A percentile compares a stretch with the other conserved stretches of the same genome.
Evolutionary conservation across 2,888 invertebrate species (phyloP).

Genomic region (Emmelina monodactyla): DNA sequence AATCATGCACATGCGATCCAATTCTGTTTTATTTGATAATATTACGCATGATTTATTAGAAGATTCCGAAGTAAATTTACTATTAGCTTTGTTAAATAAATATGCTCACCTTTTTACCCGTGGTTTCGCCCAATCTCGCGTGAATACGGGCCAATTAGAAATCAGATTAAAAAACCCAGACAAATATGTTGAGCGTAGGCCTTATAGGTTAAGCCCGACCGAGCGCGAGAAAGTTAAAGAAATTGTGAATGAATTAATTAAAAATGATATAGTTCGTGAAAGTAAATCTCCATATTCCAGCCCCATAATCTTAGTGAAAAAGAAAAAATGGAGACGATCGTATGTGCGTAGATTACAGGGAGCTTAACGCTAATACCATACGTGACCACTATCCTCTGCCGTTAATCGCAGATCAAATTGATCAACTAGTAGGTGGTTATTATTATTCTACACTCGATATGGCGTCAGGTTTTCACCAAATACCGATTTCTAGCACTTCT

Average conservation of each 20-base stretch:
- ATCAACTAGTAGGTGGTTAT: background rate
- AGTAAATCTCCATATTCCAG: constrained; percentile 14
- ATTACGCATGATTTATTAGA: too few relatives aligned
- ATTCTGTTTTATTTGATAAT: constrained; percentile 7
- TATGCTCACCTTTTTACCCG: background rate
- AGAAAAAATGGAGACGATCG: constrained; percentile 13
- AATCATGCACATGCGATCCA: too few relatives aligned
- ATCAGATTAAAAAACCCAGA: constrained; percentile 9
- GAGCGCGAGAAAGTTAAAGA: constrained; percentile 9
- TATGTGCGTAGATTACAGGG: constrained; percentile 12
- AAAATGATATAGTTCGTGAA: constrained; percentile 10
- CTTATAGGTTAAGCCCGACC: constrained; percentile 3
- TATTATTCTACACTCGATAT: constrained; percentile 4
- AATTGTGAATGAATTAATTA: constrained; percentile 9
- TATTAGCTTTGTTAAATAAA: background rate
- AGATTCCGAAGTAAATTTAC: too few relatives aligned
- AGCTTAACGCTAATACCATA: constrained; percentile 4
- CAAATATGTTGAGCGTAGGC: constrained; percentile 6
- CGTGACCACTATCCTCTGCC: constrained; percentile 4
- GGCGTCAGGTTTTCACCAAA: constrained; percentile 8
- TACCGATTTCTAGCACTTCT: constrained; percentile 2
- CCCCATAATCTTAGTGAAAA: constrained; percentile 13
- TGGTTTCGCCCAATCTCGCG: background rate
- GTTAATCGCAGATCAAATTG: constrained; percentile 5
- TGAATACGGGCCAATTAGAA: constrained; percentile 4